Evolutionary conservation across 1,140 invertebrate species (phyloP).

Genomic region (Parapsyche elsis): DNA sequence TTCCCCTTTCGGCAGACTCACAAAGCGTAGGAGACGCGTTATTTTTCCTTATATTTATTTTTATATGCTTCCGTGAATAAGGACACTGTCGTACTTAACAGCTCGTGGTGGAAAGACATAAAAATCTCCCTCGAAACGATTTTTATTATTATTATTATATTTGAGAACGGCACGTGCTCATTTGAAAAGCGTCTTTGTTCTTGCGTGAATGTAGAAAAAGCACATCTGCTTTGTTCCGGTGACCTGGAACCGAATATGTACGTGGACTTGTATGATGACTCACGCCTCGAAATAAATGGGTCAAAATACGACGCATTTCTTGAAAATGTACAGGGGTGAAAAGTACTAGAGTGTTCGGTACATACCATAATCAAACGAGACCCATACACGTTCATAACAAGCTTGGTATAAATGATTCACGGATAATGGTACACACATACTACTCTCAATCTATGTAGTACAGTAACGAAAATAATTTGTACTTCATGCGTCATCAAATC

Average conservation of each 20-base stretch:
- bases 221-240: constrained; percentile 52
- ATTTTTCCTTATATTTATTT: constrained; percentile 20
- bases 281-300: constrained; percentile 53
- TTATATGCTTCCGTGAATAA: constrained; percentile 22
- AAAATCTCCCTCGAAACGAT: constrained; percentile 13
- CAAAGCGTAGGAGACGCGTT: neutral
- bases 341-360: constrained; percentile 2
- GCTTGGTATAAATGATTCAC: too few species aligned
- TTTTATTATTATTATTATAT: constrained; percentile 13
- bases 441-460: too few species aligned
- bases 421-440: too few species aligned
- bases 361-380: neutral
- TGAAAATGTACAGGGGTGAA: constrained; percentile 9
- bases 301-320: constrained; percentile 55
- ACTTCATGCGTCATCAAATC: too few species aligned
- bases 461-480: too few species aligned
- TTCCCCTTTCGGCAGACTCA: neutral
- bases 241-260: constrained; percentile 45
- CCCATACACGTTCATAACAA: constrained; percentile 5
- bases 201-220: constrained; percentile 25
- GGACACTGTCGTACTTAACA: neutral
- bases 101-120: neutral
- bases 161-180: constrained; percentile 44
- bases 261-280: constrained; percentile 44
- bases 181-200: constrained; percentile 49